A percentile compares a stretch with the other conserved stretches of the same genome.
Evolutionary conservation across 2,888 invertebrate genomes (phyloP).

Genomic region (Digitonthophagus gazella): DNA sequence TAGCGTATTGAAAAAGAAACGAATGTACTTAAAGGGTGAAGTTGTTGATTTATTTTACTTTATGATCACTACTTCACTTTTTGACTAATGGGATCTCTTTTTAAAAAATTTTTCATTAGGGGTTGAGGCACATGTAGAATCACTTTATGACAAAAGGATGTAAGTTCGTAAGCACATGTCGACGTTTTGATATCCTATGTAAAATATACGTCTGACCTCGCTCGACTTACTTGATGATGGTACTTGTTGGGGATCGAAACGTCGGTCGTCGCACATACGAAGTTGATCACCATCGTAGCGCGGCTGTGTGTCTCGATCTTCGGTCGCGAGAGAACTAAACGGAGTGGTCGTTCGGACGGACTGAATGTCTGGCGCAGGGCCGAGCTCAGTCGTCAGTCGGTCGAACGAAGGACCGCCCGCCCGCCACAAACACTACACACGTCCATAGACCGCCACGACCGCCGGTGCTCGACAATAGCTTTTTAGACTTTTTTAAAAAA

Average conservation of each 20-base stretch:
- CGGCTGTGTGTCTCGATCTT: slow-evolving; percentile 26
- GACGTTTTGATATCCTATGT: too few species aligned
- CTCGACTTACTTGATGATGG: slow-evolving; percentile 27
- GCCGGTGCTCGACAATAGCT: slow-evolving; percentile 19
- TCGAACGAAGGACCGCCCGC: background rate
- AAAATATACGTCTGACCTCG: background rate
- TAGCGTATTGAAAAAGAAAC: background rate
- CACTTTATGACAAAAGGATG: too few species aligned
- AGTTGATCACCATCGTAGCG: slow-evolving; percentile 29
- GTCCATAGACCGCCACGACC: background rate
- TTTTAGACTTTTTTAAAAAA: slow-evolving; percentile 21
- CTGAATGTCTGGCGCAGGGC: slow-evolving; percentile 1
- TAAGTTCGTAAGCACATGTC: too few species aligned
- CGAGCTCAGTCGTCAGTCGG: background rate
- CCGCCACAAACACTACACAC: background rate
- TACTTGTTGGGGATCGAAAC: slow-evolving; percentile 21
- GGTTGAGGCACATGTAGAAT: too few species aligned
- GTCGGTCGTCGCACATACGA: slow-evolving; percentile 23
- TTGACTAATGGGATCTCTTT: too few species aligned
- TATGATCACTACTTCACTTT: background rate
- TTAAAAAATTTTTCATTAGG: too few species aligned
- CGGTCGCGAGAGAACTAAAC: slow-evolving; percentile 24
- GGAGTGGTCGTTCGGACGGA: slow-evolving; percentile 3
- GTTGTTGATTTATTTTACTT: background rate
- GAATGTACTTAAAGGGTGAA: background rate